Evolutionary conservation across 2,113 vertebrate species (phyloP), one percentile per base, ranked within the genome.

Genomic region (Perca fluviatilis): DNA sequence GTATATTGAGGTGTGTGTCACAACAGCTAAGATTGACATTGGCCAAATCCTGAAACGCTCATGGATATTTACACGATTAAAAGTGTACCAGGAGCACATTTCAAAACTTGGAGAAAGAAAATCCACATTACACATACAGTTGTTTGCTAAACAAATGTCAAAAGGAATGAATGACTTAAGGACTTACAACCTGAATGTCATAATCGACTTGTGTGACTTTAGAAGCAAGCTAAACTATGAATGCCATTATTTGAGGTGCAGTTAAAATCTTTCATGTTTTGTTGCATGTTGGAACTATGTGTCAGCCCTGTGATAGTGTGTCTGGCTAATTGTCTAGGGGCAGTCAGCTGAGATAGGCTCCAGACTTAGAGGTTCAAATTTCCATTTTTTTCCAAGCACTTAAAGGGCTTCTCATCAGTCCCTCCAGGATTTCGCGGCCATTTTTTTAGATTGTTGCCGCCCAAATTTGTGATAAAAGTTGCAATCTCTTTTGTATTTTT

Each of bases 11-110:
- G 61, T 75, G 76, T 73, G 68, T 65, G 72, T 86, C 74, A 86
- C 46, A 49, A 53, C 70, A 71, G 68, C 47, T 33, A 33, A 77
- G 74, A 87, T 2, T 88, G 84, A 87, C 84, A 87, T 77, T 80
- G 81, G n/a, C n/a, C 71, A 84, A 93, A 87, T 88, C 74, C 78
- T 21, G 21, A 71, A 67, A 80, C 72, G 57, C 70, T 89, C 27
- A 23, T 11, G 43, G 25, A 79, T 84, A 77, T 78, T 81, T 77
- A 56, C 25, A 33, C 36, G 67, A 85, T 83, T 87, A 70, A 58
- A 82, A 80, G 62, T 72, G 11, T 16, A 25, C 3, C 30, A 15
- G 19, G 25, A 47, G 19, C 66, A 71, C 51, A 69, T 78, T 85
- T 81, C 16, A 71, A 66, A 84, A 57, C 43, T 40, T 40, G 4